Evolutionary conservation across 2,888 invertebrate genomes (phyloP), one percentile per base, ranked within the genome.

Genomic region (Leistus spinibarbis): DNA sequence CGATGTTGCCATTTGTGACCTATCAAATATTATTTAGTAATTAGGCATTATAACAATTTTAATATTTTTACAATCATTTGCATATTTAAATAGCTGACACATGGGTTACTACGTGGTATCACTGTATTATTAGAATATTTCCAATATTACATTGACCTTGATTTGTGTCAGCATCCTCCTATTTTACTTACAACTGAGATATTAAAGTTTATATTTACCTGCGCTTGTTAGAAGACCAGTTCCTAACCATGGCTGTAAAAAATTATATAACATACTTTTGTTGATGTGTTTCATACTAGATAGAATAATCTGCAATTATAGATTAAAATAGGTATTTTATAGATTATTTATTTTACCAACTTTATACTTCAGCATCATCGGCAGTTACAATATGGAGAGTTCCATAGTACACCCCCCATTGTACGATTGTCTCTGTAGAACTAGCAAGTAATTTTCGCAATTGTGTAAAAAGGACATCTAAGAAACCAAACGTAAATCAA

Each of bases 291-390:
- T 74, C 23, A 24, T 7, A 23, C 62, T 68, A 3, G 74, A 74
- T 23, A 74, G 54, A 4, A 74, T 74, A 20, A 74, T 9, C 74
- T 74, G 24, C 13, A 74, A 68, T n/a, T n/a, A n/a, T n/a, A n/a
- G n/a, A 62, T 19, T 1, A 40, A n/a, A n/a, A n/a, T n/a, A n/a
- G n/a, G n/a, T n/a, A n/a, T n/a, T n/a, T n/a, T n/a, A n/a, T n/a
- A n/a, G n/a, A n/a, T n/a, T n/a, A n/a, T n/a, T n/a, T n/a, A n/a
- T n/a, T n/a, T 40, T 40, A 40, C 13, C 40, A 3, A 40, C 53
- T 10, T n/a, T 13, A 63, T 70, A 70, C 70, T 64, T 70, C 70
- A 54, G 70, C 70, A 40, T 70, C 70, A n/a, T 70, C 64, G 1
- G 64, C 54, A 23, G 70, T 70, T 7, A 70, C 54, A 70, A 70